These are phyloP conservation scores for Phylloscopus whistleri DNA, from an alignment of 2,113 vertebrate species.

Conservation along the genomic window DNA sequence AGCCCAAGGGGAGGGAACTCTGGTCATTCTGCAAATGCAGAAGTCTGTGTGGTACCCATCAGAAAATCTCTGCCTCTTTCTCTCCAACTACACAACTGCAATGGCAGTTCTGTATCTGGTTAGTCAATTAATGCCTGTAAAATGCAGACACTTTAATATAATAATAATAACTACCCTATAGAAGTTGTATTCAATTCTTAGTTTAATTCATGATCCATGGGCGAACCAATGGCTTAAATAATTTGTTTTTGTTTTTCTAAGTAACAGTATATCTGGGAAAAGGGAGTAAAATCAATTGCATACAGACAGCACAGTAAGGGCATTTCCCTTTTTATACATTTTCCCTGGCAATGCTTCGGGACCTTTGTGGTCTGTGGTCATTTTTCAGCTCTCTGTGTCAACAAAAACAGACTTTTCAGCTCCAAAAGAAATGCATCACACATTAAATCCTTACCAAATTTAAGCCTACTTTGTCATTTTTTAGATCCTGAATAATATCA, in stretches of 20 bases:
- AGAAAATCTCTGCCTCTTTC: background rate
- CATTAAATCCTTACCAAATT: conserved; percentile 50
- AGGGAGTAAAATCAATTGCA: conserved; percentile 59
- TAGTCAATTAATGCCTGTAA: background rate
- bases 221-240: conserved; percentile 35
- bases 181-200: background rate
- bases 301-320: conserved; percentile 42
- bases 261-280: conserved; percentile 36
- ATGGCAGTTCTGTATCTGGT: background rate
- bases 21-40: background rate
- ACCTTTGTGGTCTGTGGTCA: conserved; percentile 56
- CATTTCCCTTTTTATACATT: conserved; percentile 56
- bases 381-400: conserved; percentile 69
- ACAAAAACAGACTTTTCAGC: conserved; percentile 54
- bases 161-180: background rate
- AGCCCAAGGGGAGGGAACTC: background rate
- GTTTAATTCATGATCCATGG: conserved; percentile 29
- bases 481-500: conserved; percentile 10
- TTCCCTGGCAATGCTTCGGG: conserved; percentile 35
- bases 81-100: background rate
- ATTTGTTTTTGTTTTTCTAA: conserved; percentile 20
- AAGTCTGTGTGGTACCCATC: background rate
- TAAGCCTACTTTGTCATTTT: conserved; percentile 50
- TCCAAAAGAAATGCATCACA: conserved; percentile 58
- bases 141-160: background rate